Percentiles rank a stretch among this genome's conserved stretches.
Conservation (phyloP, 2,113 vertebrate genomes). For the Pipra filicauda region DNA sequence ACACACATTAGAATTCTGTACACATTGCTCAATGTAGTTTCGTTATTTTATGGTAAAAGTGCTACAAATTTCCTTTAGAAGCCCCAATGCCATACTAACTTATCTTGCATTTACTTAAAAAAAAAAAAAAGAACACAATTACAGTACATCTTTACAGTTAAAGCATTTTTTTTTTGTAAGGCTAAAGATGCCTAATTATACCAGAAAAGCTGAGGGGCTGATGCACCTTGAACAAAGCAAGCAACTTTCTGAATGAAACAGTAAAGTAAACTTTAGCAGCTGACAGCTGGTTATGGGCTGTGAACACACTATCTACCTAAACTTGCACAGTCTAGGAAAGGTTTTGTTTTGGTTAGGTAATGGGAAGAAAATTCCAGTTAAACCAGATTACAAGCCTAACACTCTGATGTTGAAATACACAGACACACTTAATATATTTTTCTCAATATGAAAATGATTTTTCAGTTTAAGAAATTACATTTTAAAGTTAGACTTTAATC, state of each 20-base stretch:
- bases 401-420: neutral
- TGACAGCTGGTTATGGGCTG: neutral
- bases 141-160: conserved; percentile 33
- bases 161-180: conserved; percentile 30
- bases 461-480: neutral
- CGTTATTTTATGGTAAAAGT: conserved; percentile 74
- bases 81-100: conserved; percentile 36
- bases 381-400: neutral
- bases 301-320: neutral
- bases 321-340: neutral
- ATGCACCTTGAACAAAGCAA: neutral
- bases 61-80: conserved; percentile 83
- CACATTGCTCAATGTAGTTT: conserved; percentile 79
- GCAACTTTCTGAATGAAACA: neutral
- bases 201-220: neutral
- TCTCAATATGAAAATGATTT: neutral
- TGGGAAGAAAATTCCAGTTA: neutral
- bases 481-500: neutral
- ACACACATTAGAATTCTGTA: conserved; percentile 52
- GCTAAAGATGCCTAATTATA: neutral
- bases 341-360: neutral
- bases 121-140: conserved; percentile 2
- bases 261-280: neutral
- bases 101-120: conserved; percentile 42
- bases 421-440: neutral